Base-by-base conservation (phyloP, 2,797 vertebrate genomes). In the Myotis vivesi region DNA sequence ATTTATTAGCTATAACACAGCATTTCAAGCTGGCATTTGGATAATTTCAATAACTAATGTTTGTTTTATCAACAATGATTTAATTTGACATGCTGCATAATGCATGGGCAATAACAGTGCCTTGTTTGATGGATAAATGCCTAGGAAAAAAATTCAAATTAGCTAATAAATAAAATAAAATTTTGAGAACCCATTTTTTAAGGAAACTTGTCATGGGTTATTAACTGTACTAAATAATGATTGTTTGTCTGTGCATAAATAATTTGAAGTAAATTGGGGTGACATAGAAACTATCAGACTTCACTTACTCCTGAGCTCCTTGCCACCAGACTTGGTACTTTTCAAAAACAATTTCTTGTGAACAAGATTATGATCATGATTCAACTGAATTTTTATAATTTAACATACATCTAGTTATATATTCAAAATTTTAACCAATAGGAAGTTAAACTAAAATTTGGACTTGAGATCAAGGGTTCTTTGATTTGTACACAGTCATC, bases 71-170 rank as follows among this genome's bases (percentile, higher is more conserved):
- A 98, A 98, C 97, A 98, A 94, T 97, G 96, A 95, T 98, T 98
- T 99, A 98, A 99, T 98, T 97, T 98, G 98, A 98, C 98, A 97
- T 95, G 96, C 97, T 97, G 97, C 98, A 98, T 98, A 98, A 98
- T 98, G 95, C 96, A 97, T 98, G 96, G 97, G 97, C 98, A 98
- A 97, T 98, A 98, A 98, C 94, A 96, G 96, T 98, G 95, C 94
- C 97, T 96, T 95, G 85, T 97, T 97, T 98, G 98, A 98, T 98
- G 96, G 97, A 98, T 98, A 98, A 98, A 98, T 97, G 97, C 97
- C 97, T 96, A 97, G 95, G 95, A 97, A 98, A 98, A 98, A 97
- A 98, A 98, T 94, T 96, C 75, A 97, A 97, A 98, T 98, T 98
- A 97, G 96, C 96, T 98, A 98, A 98, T 98, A 99, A 99, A 98